Base-by-base conservation (phyloP, 2,888 invertebrate genomes). In the Spilarctia lutea region DNA sequence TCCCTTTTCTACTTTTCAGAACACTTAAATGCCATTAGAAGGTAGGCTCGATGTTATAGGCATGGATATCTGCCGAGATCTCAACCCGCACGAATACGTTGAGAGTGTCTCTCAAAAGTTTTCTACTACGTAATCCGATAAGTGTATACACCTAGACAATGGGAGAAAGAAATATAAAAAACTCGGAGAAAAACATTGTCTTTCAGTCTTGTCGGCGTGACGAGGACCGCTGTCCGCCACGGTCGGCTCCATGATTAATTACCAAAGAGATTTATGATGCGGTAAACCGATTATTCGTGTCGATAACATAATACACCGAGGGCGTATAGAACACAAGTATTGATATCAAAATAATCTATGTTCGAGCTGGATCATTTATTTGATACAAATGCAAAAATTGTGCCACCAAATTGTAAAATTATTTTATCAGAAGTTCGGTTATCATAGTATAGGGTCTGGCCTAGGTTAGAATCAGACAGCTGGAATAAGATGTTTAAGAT, bases 241-340 rank as follows among this genome's bases (percentile, higher is more conserved):
- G 82, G 86, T 86, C 87, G 83, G 84, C 74, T 79, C 79, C 80
- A 83, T 90, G 91, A 91, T 91, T 91, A 91, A 91, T 91, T 90
- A 89, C 86, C 71, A 75, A 70, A 72, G 82, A 91, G 91, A 91
- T 91, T 91, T 91, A 91, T 91, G 90, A 90, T 83, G 84, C 81
- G 78, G 86, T 84, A 83, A 86, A 85, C 85, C 86, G 89, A 89
- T 90, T 88, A 86, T 80, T 84, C 80, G 83, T 85, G 87, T 86
- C 86, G 82, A 86, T 86, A 83, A 79, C 87, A 81, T 76, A 81
- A 85, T 85, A 81, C 79, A 78, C 73, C 74, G 76, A 71, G 56
- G 20, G 45, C 74, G 79, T 73, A 73, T 73, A 74, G 65, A 75
- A 75, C 71, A 76, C 71, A 76, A 65, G 67, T 74, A 77, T 75